Evolutionary conservation across 2,113 vertebrate species (phyloP).

Genomic region (Apaloderma vittatum): DNA sequence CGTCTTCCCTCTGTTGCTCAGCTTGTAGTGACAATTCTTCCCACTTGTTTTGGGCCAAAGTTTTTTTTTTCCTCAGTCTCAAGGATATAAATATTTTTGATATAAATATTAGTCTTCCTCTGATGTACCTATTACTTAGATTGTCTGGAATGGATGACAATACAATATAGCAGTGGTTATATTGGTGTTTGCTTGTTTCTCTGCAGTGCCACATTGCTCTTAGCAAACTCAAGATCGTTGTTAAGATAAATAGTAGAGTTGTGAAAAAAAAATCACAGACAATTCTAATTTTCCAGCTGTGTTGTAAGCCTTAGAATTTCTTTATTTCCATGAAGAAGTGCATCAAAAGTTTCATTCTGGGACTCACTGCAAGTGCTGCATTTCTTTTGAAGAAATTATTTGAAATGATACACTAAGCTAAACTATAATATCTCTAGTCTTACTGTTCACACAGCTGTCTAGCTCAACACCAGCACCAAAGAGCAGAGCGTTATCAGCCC

Average conservation of each 20-base stretch:
- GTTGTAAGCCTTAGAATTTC: background rate
- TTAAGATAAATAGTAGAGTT: conserved; percentile 10
- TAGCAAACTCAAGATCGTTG: conserved; percentile 55
- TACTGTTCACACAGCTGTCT: background rate
- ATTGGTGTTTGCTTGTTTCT: background rate
- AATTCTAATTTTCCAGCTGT: background rate
- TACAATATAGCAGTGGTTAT: background rate
- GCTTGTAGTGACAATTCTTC: background rate
- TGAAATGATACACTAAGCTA: background rate
- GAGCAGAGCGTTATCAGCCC: background rate
- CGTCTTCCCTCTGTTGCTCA: background rate
- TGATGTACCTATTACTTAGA: background rate
- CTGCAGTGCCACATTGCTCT: background rate
- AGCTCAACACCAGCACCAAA: background rate
- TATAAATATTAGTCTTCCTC: conserved; percentile 43
- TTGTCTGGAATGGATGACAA: background rate
- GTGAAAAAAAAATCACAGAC: background rate
- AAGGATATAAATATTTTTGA: conserved; percentile 1
- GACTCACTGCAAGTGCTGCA: background rate
- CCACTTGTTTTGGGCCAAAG: background rate
- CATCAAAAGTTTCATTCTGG: background rate
- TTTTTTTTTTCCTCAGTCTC: background rate
- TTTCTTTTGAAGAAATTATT: background rate
- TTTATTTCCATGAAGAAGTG: background rate
- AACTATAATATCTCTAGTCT: background rate